These are phyloP conservation scores for Agrochola lychnidis DNA, from an alignment of 2,888 invertebrate species.

Conservation along the genomic window DNA sequence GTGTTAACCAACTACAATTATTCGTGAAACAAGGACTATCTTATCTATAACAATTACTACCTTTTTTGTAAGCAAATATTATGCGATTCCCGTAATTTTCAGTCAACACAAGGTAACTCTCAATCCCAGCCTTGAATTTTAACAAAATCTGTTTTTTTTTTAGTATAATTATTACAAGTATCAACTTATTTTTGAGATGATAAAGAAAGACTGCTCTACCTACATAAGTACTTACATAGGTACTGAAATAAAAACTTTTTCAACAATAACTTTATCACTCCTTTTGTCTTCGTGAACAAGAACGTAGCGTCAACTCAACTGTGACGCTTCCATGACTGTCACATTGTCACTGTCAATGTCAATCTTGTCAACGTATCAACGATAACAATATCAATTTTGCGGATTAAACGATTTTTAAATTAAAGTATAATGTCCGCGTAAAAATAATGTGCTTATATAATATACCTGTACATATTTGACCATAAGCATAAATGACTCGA, in stretches of 20 bases:
- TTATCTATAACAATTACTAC: too few species aligned
- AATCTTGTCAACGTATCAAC: neutral
- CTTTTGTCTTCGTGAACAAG: constrained; percentile 19
- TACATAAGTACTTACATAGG: too few species aligned
- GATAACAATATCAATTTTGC: constrained; percentile 26
- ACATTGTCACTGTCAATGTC: constrained; percentile 28
- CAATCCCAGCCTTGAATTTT: too few species aligned
- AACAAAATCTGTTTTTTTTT: too few species aligned
- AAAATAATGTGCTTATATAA: constrained; percentile 66
- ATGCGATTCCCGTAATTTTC: too few species aligned
- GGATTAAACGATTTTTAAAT: constrained; percentile 55
- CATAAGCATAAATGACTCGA: constrained; percentile 76
- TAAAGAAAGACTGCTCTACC: too few species aligned
- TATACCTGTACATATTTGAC: constrained; percentile 57
- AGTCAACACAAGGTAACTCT: too few species aligned
- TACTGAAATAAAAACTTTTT: neutral
- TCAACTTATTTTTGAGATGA: too few species aligned
- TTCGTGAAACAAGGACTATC: too few species aligned
- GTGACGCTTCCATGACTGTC: constrained; percentile 16
- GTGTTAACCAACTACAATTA: too few species aligned
- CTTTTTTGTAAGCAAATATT: too few species aligned
- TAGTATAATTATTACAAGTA: too few species aligned
- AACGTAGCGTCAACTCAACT: constrained; percentile 14
- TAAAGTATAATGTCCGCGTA: constrained; percentile 55
- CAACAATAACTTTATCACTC: neutral